Percentiles rank a stretch among this genome's conserved stretches.
phyloP scores from a whole-genome alignment of 2,888 invertebrate species.

The Limnephilus rhombicus region DNA sequence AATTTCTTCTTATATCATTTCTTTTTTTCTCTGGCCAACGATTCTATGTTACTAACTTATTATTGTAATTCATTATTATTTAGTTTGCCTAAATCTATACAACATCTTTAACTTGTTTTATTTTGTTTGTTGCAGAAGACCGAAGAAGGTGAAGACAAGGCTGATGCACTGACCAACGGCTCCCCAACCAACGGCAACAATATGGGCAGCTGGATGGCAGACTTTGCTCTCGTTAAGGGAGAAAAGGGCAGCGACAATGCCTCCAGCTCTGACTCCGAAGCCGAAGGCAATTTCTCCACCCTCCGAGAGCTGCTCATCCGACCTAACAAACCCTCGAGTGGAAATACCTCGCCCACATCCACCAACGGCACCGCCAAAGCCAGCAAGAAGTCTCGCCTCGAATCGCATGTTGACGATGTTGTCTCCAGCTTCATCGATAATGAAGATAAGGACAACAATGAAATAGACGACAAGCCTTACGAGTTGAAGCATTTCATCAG shows the following conservation, averaged over 20 bases:
- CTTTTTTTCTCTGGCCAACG: too few species aligned
- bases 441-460: constrained; percentile 69
- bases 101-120: neutral
- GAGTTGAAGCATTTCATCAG: constrained; percentile 83
- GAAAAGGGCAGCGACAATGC: constrained; percentile 73
- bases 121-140: constrained; percentile 73
- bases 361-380: constrained; percentile 75
- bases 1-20: too few species aligned
- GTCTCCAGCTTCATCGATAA: constrained; percentile 86
- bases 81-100: neutral
- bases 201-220: constrained; percentile 60
- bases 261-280: constrained; percentile 80
- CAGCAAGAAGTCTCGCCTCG: constrained; percentile 82
- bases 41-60: neutral
- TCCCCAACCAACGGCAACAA: constrained; percentile 70
- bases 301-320: constrained; percentile 88
- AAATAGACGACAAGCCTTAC: constrained; percentile 61
- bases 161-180: constrained; percentile 72
- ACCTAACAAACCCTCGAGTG: constrained; percentile 76
- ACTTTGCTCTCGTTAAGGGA: constrained; percentile 73
- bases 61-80: neutral
- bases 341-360: constrained; percentile 70
- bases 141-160: constrained; percentile 75
- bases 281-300: constrained; percentile 89
- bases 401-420: constrained; percentile 84